Evolutionary conservation across 2,797 vertebrate species (phyloP), one percentile per base, ranked within the genome.

Genomic region (Rhinatrema bivittatum): DNA sequence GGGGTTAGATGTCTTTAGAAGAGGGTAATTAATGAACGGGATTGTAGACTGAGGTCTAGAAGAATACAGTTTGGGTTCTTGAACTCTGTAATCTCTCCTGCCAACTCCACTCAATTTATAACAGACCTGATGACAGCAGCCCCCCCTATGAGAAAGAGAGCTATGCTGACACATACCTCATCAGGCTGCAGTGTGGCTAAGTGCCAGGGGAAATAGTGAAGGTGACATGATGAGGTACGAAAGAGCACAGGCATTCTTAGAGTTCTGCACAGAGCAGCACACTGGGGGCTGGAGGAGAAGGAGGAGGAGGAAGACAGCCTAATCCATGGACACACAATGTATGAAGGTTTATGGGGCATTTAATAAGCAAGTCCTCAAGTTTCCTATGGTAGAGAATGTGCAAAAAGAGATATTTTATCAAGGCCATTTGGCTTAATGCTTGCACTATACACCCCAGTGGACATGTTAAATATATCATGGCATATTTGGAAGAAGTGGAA

Each of bases 51-150:
- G 3, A 1, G 23, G 46, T 41, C 22, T 39, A 23, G 6, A 38
- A 36, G 35, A 35, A 7, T 6, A 15, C 1, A 0, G 4, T n/a
- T 46, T 31, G 41, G 17, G 5, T 26, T 33, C 0, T 0, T 5
- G 5, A 0, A 0, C 9, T 40, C 0, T 20, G 3, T 1, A 25
- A 10, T 9, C 33, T 39, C 36, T 36, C 31, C 28, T 42, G 25
- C 23, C 50, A 29, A 7, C 7, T 18, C 29, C 33, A 2, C 9
- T 5, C 32, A 27, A 24, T 45, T 50, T 40, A 53, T 45, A 40
- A 32, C 9, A 53, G 40, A 23, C 18, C 19, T 0, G 2, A 29
- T 40, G 45, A 42, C 45, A 64, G 34, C 17, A 31, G 11, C 35
- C 20, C 9, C 5, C n/a, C n/a, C 21, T 42, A 29, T 0, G 1